phyloP scores from a whole-genome alignment of 2,797 vertebrate genomes.

The Chloroceryle amazona region DNA sequence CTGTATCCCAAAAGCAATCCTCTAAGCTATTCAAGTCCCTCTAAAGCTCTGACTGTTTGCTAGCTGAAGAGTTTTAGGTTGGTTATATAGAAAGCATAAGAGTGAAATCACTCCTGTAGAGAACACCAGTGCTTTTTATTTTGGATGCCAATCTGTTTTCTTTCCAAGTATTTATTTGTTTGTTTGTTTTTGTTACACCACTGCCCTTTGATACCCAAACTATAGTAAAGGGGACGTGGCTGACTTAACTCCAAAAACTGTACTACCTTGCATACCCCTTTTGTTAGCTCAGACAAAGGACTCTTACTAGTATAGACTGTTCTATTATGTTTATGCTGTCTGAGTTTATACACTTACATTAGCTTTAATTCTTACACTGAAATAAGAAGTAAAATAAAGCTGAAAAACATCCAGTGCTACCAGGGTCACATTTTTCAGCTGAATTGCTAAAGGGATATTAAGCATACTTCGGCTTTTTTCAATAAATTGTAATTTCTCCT shows the following conservation, averaged over 20 bases:
- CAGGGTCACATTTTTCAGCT: slow-evolving; percentile 42
- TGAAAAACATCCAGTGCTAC: background rate
- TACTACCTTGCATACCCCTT: background rate
- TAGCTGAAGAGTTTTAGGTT: slow-evolving; percentile 67
- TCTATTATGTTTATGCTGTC: background rate
- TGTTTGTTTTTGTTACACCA: background rate
- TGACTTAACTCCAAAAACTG: background rate
- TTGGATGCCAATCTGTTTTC: slow-evolving; percentile 11
- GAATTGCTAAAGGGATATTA: background rate
- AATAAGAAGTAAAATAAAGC: slow-evolving; percentile 29
- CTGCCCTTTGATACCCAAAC: background rate
- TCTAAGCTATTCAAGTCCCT: slow-evolving; percentile 65
- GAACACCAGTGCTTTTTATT: slow-evolving; percentile 6
- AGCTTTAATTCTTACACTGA: slow-evolving; percentile 2
- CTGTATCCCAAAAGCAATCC: slow-evolving; percentile 71
- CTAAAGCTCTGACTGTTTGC: slow-evolving; percentile 66
- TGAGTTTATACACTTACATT: background rate
- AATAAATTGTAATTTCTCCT: background rate
- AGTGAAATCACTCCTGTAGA: slow-evolving; percentile 21
- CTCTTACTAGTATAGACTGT: background rate
- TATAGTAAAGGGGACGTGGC: background rate
- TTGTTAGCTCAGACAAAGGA: background rate
- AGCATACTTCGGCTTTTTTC: background rate
- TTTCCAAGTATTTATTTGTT: background rate
- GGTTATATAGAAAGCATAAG: slow-evolving; percentile 14